These are phyloP conservation scores for Cyprinodon brontotheroides DNA, from an alignment of 2,113 vertebrate species.

Conservation along the genomic window DNA sequence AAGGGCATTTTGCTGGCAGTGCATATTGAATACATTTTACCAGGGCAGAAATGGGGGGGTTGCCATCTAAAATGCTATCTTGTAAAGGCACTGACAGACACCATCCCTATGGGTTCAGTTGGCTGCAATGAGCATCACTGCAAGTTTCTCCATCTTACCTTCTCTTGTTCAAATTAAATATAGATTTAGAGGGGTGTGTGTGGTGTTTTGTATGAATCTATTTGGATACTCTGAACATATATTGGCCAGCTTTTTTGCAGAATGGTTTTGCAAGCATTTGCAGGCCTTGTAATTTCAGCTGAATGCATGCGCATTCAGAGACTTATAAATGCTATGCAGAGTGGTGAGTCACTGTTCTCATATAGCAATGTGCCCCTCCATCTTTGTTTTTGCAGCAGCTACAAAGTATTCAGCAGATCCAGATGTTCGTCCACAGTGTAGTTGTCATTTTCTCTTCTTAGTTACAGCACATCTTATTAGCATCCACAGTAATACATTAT, in stretches of 20 bases:
- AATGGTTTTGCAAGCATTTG: neutral
- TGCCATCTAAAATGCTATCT: constrained; percentile 25
- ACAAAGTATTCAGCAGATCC: constrained; percentile 42
- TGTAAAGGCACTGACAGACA: constrained; percentile 49
- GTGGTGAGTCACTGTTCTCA: constrained; percentile 69
- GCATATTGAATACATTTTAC: constrained; percentile 41
- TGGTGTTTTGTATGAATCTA: neutral
- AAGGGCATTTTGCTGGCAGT: constrained; percentile 25
- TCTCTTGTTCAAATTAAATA: constrained; percentile 25
- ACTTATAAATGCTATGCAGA: constrained; percentile 30
- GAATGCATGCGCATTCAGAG: constrained; percentile 16
- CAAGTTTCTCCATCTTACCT: constrained; percentile 16
- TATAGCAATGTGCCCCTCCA: constrained; percentile 39
- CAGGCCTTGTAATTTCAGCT: constrained; percentile 26
- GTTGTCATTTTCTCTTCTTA: constrained; percentile 34
- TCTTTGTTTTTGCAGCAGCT: constrained; percentile 53
- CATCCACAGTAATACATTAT: constrained; percentile 32
- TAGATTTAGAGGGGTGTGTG: neutral
- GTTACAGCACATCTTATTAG: constrained; percentile 53
- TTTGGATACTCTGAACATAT: neutral
- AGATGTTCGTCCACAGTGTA: constrained; percentile 66
- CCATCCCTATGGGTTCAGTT: constrained; percentile 52
- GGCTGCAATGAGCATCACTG: constrained; percentile 42
- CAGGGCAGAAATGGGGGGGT: constrained; percentile 4
- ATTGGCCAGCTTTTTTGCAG: neutral